Evolutionary conservation across 2,888 invertebrate species (phyloP), one percentile per base, ranked within the genome.

Genomic region (Eutolmus rufibarbis): DNA sequence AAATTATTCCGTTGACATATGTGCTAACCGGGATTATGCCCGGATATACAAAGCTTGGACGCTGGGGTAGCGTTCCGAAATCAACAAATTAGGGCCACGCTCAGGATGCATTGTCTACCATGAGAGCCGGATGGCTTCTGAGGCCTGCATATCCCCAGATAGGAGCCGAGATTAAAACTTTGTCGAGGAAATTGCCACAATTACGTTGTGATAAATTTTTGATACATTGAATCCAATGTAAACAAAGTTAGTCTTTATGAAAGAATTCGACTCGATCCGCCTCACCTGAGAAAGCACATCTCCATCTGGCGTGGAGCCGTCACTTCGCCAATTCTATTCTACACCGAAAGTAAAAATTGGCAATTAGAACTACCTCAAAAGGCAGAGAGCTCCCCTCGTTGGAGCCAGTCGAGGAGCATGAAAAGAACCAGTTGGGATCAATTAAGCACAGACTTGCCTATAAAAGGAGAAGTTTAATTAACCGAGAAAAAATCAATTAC

Each of bases 1-100:
- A 86, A 88, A 88, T 87, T 88, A 87, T 88, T 87, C 76, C 87
- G 88, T 87, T 88, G 87, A 88, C 87, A 88, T 88, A 87, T 88
- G 85, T 85, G 85, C 74, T 74, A 74, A 74, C 85, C 74, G 9
- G 85, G 85, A 85, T 85, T 85, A 85, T 74, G 74, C 74, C 28
- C 31, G 46, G 85, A 85, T 85, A 46, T 74, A 74, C 74, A 43
- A 74, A 85, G 85, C 74, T 19, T 40, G 78, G 57, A 28, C 40
- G 46, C 66, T 34, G 43, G 23, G 40, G 37, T 74, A 85, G 28
- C 74, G 85, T 74, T 14, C 74, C 40, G 74, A 85, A 74, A 85
- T 85, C 85, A 85, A 74, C 43, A 28, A 74, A 85, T 85, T 74
- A 43, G 74, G 74, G 85, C 9, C 74, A 74, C 40, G 74, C 74